Percentiles rank a stretch among this genome's conserved stretches.
phyloP scores from a whole-genome alignment of 2,113 vertebrate genomes.

The Trematomus loennbergii region DNA sequence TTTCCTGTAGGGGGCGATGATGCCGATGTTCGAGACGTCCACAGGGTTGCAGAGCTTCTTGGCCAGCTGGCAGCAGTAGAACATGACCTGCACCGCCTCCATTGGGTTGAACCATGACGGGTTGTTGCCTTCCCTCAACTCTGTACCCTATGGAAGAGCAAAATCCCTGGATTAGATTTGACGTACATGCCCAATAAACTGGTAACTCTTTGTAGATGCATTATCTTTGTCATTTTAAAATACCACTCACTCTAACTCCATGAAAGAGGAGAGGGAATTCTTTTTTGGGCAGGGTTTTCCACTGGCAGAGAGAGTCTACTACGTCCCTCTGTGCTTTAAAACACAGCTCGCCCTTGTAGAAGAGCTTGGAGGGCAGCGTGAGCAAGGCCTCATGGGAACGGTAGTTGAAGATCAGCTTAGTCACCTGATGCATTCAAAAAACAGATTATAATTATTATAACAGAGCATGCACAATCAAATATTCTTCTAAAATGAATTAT shows the following conservation, averaged over 20 bases:
- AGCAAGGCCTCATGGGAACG: constrained; percentile 90
- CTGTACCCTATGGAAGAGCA: constrained; percentile 84
- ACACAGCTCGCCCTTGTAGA: constrained; percentile 90
- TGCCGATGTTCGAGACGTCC: constrained; percentile 85
- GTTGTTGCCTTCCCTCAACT: constrained; percentile 90
- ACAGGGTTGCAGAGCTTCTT: constrained; percentile 85
- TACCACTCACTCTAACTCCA: constrained; percentile 87
- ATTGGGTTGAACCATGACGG: constrained; percentile 95
- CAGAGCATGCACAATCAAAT: neutral
- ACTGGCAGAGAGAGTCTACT: constrained; percentile 87
- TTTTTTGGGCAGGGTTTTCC: constrained; percentile 90
- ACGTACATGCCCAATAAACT: neutral
- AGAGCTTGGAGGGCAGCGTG: constrained; percentile 90
- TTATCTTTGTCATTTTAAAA: neutral
- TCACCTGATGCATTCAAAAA: constrained; percentile 85
- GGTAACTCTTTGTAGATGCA: neutral
- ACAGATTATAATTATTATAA: neutral
- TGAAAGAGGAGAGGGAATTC: constrained; percentile 94
- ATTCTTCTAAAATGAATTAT: neutral
- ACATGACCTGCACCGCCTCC: constrained; percentile 93
- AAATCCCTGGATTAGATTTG: neutral
- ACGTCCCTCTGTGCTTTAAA: constrained; percentile 83
- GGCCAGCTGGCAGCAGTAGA: constrained; percentile 92
- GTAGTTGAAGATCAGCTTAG: constrained; percentile 95
- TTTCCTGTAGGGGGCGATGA: constrained; percentile 94